These are phyloP conservation scores for Alauda arvensis DNA, from an alignment of 2,797 vertebrate genomes.

Conservation along the genomic window DNA sequence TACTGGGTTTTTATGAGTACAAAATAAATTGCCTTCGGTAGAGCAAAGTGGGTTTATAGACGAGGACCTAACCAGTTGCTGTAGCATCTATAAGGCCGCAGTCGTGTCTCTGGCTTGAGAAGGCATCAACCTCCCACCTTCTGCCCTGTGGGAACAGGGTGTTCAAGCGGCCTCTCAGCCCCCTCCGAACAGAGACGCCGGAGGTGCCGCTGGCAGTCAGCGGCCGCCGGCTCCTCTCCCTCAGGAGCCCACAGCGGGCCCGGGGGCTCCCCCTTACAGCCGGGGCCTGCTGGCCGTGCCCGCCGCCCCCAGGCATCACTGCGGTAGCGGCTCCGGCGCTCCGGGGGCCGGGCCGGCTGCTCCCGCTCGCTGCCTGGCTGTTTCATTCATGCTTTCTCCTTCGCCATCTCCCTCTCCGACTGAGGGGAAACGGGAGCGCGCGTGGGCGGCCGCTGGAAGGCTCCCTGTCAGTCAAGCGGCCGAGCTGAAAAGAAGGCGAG, in stretches of 20 bases:
- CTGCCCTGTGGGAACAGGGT: too few relatives aligned
- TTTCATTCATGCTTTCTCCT: slow-evolving; percentile 69
- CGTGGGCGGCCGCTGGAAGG: slow-evolving; percentile 69
- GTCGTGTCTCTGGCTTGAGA: background rate
- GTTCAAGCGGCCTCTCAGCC: background rate
- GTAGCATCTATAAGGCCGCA: background rate
- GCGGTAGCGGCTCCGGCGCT: background rate
- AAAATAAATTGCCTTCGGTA: background rate
- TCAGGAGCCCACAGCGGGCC: background rate
- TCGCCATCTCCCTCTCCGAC: slow-evolving; percentile 35
- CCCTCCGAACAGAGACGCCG: too few relatives aligned
- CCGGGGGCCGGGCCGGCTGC: background rate
- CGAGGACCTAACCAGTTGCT: background rate
- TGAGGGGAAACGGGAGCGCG: slow-evolving; percentile 47
- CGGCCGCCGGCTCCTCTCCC: rapidly evolving
- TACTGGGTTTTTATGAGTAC: background rate
- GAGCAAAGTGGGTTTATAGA: background rate
- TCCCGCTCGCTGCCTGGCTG: background rate
- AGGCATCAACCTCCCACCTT: background rate
- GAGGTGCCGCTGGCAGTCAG: rapidly evolving
- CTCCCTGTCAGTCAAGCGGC: slow-evolving; percentile 69
- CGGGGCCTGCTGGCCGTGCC: background rate
- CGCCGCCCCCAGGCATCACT: background rate
- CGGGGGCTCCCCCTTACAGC: background rate
- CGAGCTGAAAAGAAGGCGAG: slow-evolving; percentile 59